Conservation (phyloP, 1,140 invertebrate genomes). For the Dysdera silvatica region DNA sequence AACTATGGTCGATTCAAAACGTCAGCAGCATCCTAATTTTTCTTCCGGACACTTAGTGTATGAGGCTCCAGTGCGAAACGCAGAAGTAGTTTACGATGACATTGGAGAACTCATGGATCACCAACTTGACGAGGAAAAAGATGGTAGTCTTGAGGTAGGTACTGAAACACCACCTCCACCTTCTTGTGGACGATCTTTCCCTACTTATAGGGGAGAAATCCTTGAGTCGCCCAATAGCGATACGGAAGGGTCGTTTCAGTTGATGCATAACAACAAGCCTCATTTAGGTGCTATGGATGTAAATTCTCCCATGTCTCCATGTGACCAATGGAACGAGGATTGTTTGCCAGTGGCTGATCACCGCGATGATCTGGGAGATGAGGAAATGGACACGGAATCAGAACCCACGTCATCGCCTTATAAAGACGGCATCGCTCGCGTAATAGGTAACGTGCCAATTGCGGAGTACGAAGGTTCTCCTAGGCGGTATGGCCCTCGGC, state of each 20-base stretch:
- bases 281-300: constrained; percentile 18
- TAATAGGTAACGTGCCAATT: constrained; percentile 79
- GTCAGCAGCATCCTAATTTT: constrained; percentile 15
- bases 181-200: constrained; percentile 4
- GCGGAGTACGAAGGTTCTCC: constrained; percentile 87
- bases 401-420: constrained; percentile 21
- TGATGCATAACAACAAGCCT: constrained; percentile 19
- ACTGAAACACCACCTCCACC: too few relatives aligned
- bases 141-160: constrained; percentile 14
- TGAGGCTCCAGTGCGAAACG: constrained; percentile 51
- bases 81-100: constrained; percentile 68
- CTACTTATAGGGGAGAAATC: constrained; percentile 13
- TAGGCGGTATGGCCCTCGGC: constrained; percentile 65
- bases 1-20: constrained; percentile 5
- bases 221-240: constrained; percentile 25
- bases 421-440: constrained; percentile 51
- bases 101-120: constrained; percentile 55
- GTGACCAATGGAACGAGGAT: constrained; percentile 10
- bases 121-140: constrained; percentile 12
- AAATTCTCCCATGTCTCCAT: constrained; percentile 16
- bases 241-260: constrained; percentile 20
- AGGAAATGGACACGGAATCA: constrained; percentile 28
- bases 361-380: constrained; percentile 8
- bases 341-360: background rate
- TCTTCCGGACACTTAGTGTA: constrained; percentile 29